Evolutionary conservation across 2,888 invertebrate genomes (phyloP).

Genomic region (Cheilosia vernalis): DNA sequence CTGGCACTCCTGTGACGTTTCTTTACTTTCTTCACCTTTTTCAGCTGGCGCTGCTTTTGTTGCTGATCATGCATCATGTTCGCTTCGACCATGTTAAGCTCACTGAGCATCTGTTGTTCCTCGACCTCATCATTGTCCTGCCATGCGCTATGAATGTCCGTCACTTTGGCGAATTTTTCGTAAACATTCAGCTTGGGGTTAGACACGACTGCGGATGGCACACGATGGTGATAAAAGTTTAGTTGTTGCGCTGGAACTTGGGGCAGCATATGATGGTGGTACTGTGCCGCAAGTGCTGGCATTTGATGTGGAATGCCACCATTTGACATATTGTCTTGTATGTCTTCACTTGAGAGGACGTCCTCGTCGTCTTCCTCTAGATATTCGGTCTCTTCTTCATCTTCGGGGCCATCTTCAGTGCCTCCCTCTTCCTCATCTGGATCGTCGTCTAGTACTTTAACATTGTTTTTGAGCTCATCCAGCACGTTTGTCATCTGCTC

Average conservation of each 20-base stretch:
- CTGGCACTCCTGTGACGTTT: slow-evolving; percentile 75
- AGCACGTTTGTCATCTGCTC: slow-evolving; percentile 92
- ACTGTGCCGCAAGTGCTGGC: slow-evolving; percentile 29
- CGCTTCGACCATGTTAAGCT: slow-evolving; percentile 71
- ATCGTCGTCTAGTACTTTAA: slow-evolving; percentile 83
- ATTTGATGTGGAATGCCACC: slow-evolving; percentile 31
- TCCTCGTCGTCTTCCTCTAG: slow-evolving; percentile 3
- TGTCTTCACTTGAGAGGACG: slow-evolving; percentile 17
- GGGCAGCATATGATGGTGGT: slow-evolving; percentile 47
- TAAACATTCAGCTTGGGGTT: slow-evolving; percentile 76
- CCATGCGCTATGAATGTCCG: slow-evolving; percentile 82
- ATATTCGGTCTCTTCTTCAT: slow-evolving; percentile 80
- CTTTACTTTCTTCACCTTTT: slow-evolving; percentile 77
- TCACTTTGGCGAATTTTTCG: slow-evolving; percentile 79
- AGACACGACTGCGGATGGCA: slow-evolving; percentile 42
- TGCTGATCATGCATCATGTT: slow-evolving; percentile 55
- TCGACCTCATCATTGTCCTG: slow-evolving; percentile 80
- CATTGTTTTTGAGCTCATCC: slow-evolving; percentile 89
- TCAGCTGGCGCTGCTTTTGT: slow-evolving; percentile 67
- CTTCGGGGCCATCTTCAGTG: slow-evolving; percentile 59
- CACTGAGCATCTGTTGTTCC: slow-evolving; percentile 71
- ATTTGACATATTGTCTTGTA: neutral
- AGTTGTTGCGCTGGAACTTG: slow-evolving; percentile 43
- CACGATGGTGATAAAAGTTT: slow-evolving; percentile 46
- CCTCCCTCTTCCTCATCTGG: slow-evolving; percentile 13